Base-by-base conservation (phyloP, 92 coral and sea anemone genomes). In the Heteractis magnifica region DNA sequence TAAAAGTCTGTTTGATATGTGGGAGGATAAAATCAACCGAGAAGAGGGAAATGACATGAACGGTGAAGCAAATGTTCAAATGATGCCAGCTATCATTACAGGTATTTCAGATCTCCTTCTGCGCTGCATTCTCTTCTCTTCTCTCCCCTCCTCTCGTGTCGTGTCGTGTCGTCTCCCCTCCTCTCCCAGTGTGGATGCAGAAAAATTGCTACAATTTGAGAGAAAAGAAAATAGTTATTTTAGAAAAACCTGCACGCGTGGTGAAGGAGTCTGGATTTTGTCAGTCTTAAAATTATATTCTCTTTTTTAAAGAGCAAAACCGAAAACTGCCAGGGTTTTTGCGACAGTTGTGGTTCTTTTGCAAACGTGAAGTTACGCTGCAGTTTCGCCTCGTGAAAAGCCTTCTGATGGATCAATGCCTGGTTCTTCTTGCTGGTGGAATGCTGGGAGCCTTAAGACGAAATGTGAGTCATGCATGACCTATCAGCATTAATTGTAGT, bases 361-460 rank as follows among this genome's bases (percentile, higher is more conserved):
- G 84, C 16, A 70, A 77, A 13, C 94, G 95, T 62, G 98, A 94
- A 84, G 85, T 88, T 51, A 86, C 86, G 71, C 82, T 94, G 55
- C 98, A 93, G 81, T 86, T 91, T 60, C 94, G 94, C 55, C 83
- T 94, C 59, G 86, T 83, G 14, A 87, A 80, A 56, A 87, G 95
- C 4, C 89, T 94, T 44, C 75, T 94, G 59, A 80, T 94, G 86
- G 98, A 94, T 60, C 95, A 89, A 44, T 87, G 79, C 53, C 85
- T 94, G 60, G 92, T 92, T 55, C 56, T 94, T 44, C 88, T 90
- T 62, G 94, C 97, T 11, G 97, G 94, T 14, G 94, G 94, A 23
- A 88, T 85, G 3, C 83, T 93, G 65, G 97, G 97, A 11, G 93
- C 92, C 15, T 78, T 91, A 51, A 85, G 90, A 70, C 87, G 83